Base-by-base conservation (phyloP, 2,113 vertebrate genomes). In the Sphyrna mokarran region DNA sequence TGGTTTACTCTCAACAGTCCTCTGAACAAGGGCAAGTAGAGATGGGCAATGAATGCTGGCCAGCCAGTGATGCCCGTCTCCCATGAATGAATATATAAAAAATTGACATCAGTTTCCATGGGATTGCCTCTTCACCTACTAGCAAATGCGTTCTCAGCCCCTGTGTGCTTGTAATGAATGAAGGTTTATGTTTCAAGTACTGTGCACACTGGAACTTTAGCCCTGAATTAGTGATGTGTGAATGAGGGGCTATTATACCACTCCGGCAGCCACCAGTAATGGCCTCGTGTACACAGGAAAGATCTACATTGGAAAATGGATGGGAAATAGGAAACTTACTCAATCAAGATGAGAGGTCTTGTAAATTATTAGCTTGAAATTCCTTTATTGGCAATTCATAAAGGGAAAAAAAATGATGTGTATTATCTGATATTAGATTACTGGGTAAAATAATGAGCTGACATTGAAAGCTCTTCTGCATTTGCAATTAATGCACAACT, bases 401-500 rank as follows among this genome's bases (percentile, higher is more conserved):
- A 13, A 33, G 87, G 87, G 48, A 54, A 61, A 61, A 61, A 61
- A 90, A 5, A 90, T 90, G 22, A 90, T 63, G 10, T 61, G 29
- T 90, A 90, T 90, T 90, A 90, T 83, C 54, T 90, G 54, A 90
- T 90, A 90, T n/a, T 90, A 33, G 87, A 90, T 63, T 33, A 23
- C 87, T 13, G 16, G 54, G 23, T 6, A 16, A 90, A 90, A 63
- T 90, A 90, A 90, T 90, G 54, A 90, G 87, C 87, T 63, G 87
- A 11, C 58, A 61, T 0, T 16, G 58, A 26, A 61, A 61, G 87
- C 48, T n/a, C 3, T 26, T 23, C 54, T 61, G 54, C 29, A 13
- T 61, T 90, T 90, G 33, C 58, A 90, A 61, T 61, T 89, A 63
- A 90, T 90, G 54, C 58, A 29, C 23, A 33, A 90, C 61, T n/a